A percentile compares a stretch with the other conserved stretches of the same genome.
Conservation (phyloP, 2,113 vertebrate genomes). For the Penelope pileata region DNA sequence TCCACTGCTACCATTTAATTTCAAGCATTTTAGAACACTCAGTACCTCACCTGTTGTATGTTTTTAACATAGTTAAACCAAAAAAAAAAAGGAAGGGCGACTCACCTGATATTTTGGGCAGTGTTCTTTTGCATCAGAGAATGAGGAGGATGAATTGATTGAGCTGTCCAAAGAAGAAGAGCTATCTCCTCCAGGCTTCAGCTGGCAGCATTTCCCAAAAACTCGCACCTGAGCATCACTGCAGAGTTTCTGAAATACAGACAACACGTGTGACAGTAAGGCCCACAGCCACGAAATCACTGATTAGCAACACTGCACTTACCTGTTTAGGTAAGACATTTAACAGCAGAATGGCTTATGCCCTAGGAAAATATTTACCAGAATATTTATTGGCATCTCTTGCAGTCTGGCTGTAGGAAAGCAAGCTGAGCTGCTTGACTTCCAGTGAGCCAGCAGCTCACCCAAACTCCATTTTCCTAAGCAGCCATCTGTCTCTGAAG, state of each 20-base stretch:
- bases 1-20: neutral
- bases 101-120: constrained; percentile 90
- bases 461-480: neutral
- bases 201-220: constrained; percentile 92
- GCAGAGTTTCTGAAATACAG: constrained; percentile 82
- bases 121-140: constrained; percentile 90
- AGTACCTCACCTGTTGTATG: neutral
- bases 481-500: neutral
- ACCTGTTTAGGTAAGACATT: neutral
- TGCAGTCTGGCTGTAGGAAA: neutral
- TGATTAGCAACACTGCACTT: neutral
- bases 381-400: neutral
- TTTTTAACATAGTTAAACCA: accelerated
- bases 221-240: constrained; percentile 89
- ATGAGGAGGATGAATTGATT: constrained; percentile 79
- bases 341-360: neutral
- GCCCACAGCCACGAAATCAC: neutral
- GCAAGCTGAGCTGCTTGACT: neutral
- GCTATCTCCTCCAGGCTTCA: constrained; percentile 92
- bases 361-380: neutral
- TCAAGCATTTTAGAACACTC: neutral
- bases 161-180: constrained; percentile 95
- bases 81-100: neutral
- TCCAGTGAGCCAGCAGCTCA: neutral
- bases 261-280: neutral